A percentile compares a stretch with the other conserved stretches of the same genome.
These are phyloP conservation scores for Ctenoplectra terminalis DNA, from an alignment of 1,140 invertebrate genomes.

Conservation along the genomic window DNA sequence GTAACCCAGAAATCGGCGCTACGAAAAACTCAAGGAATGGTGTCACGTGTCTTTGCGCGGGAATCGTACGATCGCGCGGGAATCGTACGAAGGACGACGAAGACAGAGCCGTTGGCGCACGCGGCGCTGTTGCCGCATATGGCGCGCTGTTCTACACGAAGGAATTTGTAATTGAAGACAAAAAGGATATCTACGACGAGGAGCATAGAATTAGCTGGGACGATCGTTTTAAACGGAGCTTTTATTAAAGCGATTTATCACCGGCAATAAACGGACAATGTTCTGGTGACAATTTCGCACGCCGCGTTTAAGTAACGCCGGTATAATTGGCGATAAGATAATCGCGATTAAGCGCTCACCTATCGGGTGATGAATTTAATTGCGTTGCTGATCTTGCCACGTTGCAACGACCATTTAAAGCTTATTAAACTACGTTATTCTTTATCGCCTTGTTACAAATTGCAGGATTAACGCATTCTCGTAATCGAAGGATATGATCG, in stretches of 20 bases:
- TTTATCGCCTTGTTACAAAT: background rate
- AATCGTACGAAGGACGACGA: conserved; percentile 31
- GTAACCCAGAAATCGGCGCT: conserved; percentile 12
- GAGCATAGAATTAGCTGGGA: background rate
- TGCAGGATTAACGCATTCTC: background rate
- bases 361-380: background rate
- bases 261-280: background rate
- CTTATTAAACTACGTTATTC: background rate
- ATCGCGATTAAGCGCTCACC: background rate
- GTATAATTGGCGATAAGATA: conserved; percentile 5
- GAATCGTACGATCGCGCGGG: conserved; percentile 14
- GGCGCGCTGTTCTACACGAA: background rate
- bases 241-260: background rate
- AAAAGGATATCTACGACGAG: background rate
- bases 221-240: background rate
- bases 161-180: conserved; percentile 10
- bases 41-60: conserved; percentile 29
- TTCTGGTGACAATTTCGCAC: background rate
- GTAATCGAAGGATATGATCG: too few species aligned
- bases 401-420: background rate
- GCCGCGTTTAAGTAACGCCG: too few species aligned
- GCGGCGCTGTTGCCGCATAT: background rate
- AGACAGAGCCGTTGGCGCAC: background rate
- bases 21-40: conserved; percentile 7
- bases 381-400: too few species aligned